Conservation (phyloP, 2,113 vertebrate genomes). For the Chelonoidis abingdonii region DNA sequence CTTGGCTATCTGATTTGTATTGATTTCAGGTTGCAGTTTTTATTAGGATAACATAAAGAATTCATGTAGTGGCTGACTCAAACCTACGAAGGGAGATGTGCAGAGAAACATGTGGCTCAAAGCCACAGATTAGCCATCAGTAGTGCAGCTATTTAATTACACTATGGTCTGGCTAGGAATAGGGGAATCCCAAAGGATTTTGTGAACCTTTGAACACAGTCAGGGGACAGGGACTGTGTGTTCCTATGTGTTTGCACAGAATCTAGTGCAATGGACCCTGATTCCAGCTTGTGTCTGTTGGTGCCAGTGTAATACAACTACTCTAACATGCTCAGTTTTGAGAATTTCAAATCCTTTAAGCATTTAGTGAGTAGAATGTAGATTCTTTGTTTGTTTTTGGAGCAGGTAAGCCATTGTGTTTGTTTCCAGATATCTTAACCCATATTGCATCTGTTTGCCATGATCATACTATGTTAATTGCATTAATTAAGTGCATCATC, state of each 20-base stretch:
- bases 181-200: background rate
- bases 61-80: rapidly evolving
- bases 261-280: background rate
- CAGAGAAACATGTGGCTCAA: background rate
- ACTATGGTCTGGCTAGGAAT: background rate
- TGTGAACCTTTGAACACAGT: background rate
- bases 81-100: rapidly evolving
- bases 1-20: background rate
- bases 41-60: rapidly evolving
- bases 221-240: background rate
- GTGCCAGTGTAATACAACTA: rapidly evolving
- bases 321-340: background rate
- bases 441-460: background rate
- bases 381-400: background rate
- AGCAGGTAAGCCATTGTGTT: background rate
- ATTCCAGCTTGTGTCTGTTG: background rate
- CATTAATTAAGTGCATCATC: rapidly evolving
- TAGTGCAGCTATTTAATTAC: background rate
- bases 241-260: background rate
- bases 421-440: background rate
- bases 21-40: background rate
- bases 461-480: background rate
- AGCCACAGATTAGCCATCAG: background rate
- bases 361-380: background rate
- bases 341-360: background rate